phyloP scores from a whole-genome alignment of 2,888 invertebrate species.

The Ectemnius cavifrons region DNA sequence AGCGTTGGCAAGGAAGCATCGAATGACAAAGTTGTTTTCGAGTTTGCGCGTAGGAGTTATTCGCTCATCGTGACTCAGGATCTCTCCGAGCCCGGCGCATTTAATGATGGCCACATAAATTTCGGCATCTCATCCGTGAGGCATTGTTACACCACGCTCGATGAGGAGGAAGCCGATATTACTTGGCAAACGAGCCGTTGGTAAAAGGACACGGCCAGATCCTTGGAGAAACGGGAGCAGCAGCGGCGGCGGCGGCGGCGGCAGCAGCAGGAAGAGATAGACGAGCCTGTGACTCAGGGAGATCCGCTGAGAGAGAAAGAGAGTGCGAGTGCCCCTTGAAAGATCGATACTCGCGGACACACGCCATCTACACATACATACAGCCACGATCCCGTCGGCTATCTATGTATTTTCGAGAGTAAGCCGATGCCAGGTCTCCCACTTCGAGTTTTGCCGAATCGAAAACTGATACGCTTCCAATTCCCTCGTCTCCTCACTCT shows the following conservation, averaged over 20 bases:
- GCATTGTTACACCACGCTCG: not conserved
- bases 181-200: slow-evolving; percentile 23
- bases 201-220: slow-evolving; percentile 16
- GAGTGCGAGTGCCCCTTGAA: not conserved
- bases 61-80: not conserved
- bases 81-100: not conserved
- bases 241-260: not conserved
- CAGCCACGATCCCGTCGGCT: too few species aligned
- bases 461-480: slow-evolving; percentile 4
- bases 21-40: too few species aligned
- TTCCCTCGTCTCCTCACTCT: too few species aligned
- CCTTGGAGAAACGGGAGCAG: slow-evolving; percentile 17
- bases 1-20: too few species aligned
- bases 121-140: slow-evolving; percentile 2
- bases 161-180: not conserved
- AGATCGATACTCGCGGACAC: slow-evolving; percentile 39
- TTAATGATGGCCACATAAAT: not conserved
- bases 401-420: not conserved
- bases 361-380: not conserved
- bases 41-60: too few species aligned
- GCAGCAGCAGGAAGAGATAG: not conserved
- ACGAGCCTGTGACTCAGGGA: slow-evolving; percentile 26
- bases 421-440: not conserved
- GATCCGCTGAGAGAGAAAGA: slow-evolving; percentile 6
- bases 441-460: slow-evolving; percentile 1